Base-by-base conservation (phyloP, 2,797 vertebrate genomes). In the Pseudochaenichthys georgianus region DNA sequence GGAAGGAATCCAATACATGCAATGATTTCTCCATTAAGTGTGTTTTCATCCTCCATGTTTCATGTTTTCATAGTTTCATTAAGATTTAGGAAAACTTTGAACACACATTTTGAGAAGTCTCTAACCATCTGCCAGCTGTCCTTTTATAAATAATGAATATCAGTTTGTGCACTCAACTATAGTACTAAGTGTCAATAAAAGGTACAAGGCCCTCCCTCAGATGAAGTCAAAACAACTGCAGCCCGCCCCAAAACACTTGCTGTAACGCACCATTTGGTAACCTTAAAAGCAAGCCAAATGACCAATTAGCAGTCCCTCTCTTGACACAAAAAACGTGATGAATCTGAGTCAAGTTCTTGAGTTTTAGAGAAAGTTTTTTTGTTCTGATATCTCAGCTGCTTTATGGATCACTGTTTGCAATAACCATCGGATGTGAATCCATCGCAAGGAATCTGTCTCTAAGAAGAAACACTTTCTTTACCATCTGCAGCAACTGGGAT, bases 21-120 rank as follows among this genome's bases (percentile, higher is more conserved):
- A 12, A 61, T 69, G 63, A 69, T 66, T 59, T 70, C 11, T 41
- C 41, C 9, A 60, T 59, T 58, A 72, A 54, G 53, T 19, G 45
- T 13, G 31, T 53, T 81, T 13, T 55, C 12, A 0, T 65, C 52
- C 55, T 53, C 31, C 38, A 34, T 45, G 23, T 64, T 54, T 72
- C 64, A 23, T 47, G 19, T 63, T 57, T 28, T 38, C 38, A 53
- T 5, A 7, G 31, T 58, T 57, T 46, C 17, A 73, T 78, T 53
- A 43, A 13, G 50, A 63, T 60, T 70, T 43, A 73, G 43, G 6
- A 46, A 19, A 75, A 52, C 7, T 48, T 28, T 42, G 21, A 51
- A 67, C 46, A 55, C 70, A 48, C 28, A 47, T 61, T 13, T 13
- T 72, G 53, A 65, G n/a, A 64, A 41, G 46, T 58, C 23, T 63